Evolutionary conservation across 2,888 invertebrate species (phyloP).

Genomic region (Lasioglossum lativentre): DNA sequence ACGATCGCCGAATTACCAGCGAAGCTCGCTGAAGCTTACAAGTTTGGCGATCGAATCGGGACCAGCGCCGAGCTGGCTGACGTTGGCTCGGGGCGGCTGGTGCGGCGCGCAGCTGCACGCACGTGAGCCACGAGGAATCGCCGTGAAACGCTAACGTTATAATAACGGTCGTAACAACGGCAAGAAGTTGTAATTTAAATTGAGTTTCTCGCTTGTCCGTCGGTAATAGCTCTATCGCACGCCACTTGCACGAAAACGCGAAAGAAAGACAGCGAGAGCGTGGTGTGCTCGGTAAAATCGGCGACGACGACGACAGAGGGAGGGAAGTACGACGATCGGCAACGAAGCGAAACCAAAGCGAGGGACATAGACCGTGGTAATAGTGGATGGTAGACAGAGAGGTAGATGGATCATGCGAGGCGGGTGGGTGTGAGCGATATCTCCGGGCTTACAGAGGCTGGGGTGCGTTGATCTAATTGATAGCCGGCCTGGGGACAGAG

Average conservation of each 20-base stretch:
- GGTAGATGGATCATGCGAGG: constrained; percentile 60
- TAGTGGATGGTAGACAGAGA: constrained; percentile 4
- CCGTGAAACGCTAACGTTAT: constrained; percentile 75
- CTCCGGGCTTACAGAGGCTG: constrained; percentile 67
- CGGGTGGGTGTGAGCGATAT: constrained; percentile 77
- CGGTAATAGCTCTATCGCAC: constrained; percentile 78
- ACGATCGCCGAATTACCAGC: not conserved
- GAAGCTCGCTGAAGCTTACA: not conserved
- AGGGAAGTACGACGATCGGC: constrained; percentile 15
- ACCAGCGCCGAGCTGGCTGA: not conserved
- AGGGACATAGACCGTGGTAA: not conserved
- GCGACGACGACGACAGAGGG: constrained; percentile 16
- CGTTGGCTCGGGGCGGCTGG: not conserved
- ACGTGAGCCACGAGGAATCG: constrained; percentile 66
- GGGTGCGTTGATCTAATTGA: constrained; percentile 83
- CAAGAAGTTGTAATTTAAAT: constrained; percentile 79
- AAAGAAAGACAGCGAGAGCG: constrained; percentile 35
- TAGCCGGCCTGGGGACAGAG: constrained; percentile 76
- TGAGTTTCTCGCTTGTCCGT: constrained; percentile 78
- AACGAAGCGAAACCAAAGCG: constrained; percentile 23
- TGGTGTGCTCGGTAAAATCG: not conserved
- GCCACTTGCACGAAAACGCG: constrained; percentile 73
- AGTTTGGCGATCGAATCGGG: not conserved
- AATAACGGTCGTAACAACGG: constrained; percentile 76
- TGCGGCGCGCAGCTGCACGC: constrained; percentile 34